Conservation (phyloP, 1,140 invertebrate genomes). For the Propsilocerus akamusi region DNA sequence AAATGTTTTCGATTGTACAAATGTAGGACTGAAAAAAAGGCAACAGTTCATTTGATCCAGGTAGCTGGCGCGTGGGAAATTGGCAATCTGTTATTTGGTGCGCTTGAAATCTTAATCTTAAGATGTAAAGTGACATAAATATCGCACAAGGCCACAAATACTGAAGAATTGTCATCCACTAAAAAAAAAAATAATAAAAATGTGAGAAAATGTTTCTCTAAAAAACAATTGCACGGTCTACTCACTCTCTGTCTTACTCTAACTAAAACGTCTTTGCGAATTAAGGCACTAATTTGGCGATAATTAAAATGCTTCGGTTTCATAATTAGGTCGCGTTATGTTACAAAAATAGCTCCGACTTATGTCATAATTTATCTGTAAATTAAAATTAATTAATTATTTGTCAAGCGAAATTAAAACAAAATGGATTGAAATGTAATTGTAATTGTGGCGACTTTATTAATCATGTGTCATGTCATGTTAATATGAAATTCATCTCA, state of each 20-base stretch:
- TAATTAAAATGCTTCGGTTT: constrained; percentile 5
- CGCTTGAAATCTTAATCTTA: constrained; percentile 18
- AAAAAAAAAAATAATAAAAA: neutral
- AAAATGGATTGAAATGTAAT: no score
- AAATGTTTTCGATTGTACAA: constrained; percentile 42
- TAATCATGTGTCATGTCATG: no score
- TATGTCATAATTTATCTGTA: neutral
- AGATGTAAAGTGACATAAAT: constrained; percentile 20
- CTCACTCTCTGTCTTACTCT: constrained; percentile 17
- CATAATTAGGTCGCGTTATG: neutral
- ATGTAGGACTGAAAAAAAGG: constrained; percentile 44
- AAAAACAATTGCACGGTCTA: no score
- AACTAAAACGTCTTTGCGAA: constrained; percentile 20
- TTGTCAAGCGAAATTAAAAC: no score
- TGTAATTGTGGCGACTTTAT: no score
- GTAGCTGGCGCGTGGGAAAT: constrained; percentile 39
- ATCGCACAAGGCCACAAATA: constrained; percentile 15
- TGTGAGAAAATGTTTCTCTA: neutral
- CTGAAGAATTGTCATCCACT: constrained; percentile 16
- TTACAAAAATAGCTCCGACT: neutral
- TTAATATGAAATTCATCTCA: no score
- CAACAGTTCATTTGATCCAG: constrained; percentile 32
- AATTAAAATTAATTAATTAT: neutral
- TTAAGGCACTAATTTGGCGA: constrained; percentile 17
- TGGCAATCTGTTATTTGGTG: constrained; percentile 22